Percentiles rank a stretch among this genome's conserved stretches.
phyloP scores from a whole-genome alignment of 2,113 vertebrate genomes.

The Nanorana parkeri region DNA sequence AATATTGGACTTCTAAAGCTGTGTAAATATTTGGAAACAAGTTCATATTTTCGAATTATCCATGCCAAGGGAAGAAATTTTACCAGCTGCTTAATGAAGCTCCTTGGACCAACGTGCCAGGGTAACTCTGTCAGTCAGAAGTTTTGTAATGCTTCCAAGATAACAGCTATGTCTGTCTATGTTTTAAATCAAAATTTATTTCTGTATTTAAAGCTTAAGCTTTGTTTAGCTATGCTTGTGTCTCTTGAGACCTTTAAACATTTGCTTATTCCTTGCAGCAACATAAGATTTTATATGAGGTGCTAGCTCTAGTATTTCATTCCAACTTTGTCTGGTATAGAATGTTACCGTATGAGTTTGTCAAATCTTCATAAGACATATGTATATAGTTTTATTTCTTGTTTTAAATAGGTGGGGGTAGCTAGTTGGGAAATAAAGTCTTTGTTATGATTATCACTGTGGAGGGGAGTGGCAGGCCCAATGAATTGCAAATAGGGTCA shows the following conservation, averaged over 20 bases:
- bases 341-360: too few relatives aligned
- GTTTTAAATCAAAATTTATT: slow-evolving; percentile 19
- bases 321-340: too few relatives aligned
- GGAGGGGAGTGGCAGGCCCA: too few relatives aligned
- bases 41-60: slow-evolving; percentile 37
- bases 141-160: slow-evolving; percentile 24
- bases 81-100: slow-evolving; percentile 46
- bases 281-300: too few relatives aligned
- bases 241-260: slow-evolving; percentile 11
- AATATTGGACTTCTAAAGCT: slow-evolving; percentile 17
- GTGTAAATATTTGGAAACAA: slow-evolving; percentile 46
- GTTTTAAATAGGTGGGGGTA: too few relatives aligned
- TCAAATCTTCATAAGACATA: too few relatives aligned
- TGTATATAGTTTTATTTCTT: too few relatives aligned
- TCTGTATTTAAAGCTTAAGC: slow-evolving; percentile 30
- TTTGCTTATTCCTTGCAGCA: too few relatives aligned
- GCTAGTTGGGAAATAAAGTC: too few relatives aligned
- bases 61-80: slow-evolving; percentile 46
- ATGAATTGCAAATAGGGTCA: too few relatives aligned
- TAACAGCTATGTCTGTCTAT: slow-evolving; percentile 28
- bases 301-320: too few relatives aligned
- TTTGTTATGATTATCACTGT: too few relatives aligned
- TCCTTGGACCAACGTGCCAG: slow-evolving; percentile 24
- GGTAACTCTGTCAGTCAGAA: slow-evolving; percentile 38
- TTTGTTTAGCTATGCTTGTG: slow-evolving; percentile 36